Conservation (phyloP, 1,140 invertebrate species). For the Popillia japonica region DNA sequence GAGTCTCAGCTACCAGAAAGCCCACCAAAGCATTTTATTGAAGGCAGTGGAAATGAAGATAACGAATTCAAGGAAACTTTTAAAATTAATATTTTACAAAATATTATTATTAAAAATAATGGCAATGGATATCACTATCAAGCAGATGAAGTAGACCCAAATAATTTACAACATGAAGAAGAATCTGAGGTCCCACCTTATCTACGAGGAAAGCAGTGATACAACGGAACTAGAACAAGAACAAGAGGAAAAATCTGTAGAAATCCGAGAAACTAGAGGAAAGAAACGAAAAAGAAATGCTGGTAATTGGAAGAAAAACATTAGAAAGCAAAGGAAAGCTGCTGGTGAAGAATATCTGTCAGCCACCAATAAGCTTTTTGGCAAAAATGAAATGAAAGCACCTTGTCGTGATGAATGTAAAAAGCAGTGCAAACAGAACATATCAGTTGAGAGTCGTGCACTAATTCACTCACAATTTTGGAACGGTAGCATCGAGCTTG, state of each 20-base stretch:
- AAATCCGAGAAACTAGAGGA: conserved; percentile 42
- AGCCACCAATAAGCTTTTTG: conserved; percentile 38
- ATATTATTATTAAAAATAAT: too few relatives aligned
- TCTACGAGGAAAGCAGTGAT: conserved; percentile 41
- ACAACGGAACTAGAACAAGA: conserved; percentile 38
- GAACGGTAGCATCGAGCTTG: too few relatives aligned
- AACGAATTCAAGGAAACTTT: too few relatives aligned
- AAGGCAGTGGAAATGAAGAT: conserved; percentile 40
- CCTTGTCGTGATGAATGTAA: neutral
- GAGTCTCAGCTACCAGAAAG: conserved; percentile 40
- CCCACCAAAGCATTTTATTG: conserved; percentile 39
- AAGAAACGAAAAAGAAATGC: conserved; percentile 42
- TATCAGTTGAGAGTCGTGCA: too few relatives aligned
- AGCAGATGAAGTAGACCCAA: too few relatives aligned
- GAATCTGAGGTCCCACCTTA: too few relatives aligned
- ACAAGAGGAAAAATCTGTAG: conserved; percentile 39
- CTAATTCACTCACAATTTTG: too few relatives aligned
- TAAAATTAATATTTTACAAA: too few relatives aligned
- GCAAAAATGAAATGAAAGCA: conserved; percentile 35
- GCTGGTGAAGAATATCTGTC: conserved; percentile 40
- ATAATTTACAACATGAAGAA: too few relatives aligned
- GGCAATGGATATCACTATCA: too few relatives aligned
- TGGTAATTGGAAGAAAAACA: conserved; percentile 41
- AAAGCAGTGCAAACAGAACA: too few relatives aligned
- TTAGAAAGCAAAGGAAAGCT: conserved; percentile 40